Evolutionary conservation across 1,140 invertebrate genomes (phyloP), one percentile per base, ranked within the genome.

Genomic region (Cephus cinctus): DNA sequence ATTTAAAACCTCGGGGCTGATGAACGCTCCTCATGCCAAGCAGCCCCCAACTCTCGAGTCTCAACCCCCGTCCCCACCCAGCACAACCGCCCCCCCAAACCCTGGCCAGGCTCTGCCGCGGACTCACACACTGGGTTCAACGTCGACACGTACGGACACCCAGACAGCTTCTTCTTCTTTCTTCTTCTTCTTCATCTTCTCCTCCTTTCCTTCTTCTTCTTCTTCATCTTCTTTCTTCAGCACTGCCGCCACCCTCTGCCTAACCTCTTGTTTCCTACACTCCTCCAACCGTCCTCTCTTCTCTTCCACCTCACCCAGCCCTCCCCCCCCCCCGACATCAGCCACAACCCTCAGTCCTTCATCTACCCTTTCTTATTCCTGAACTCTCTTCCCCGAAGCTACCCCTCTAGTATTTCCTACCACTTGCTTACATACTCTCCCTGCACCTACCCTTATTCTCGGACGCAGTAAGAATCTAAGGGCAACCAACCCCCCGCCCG

Each of bases 1-100:
- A 76, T 76, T 76, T 76, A 75, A 76, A 76, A 75, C 70, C 69
- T 75, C 71, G 71, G 67, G 74, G 74, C 74, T 75, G 74, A 76
- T 76, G 74, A 76, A 76, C 74, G 71, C 67, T 72, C 71, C 71
- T 75, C 73, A 71, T 73, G 69, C 71, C 71, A 73, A 71, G 67
- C 69, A 69, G 60, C 62, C 62, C 34, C 14, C 15, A 4, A 9
- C 34, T 18, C 34, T 36, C 8, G 8, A 14, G 42, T 19, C 30
- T 46, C 43, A 6, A 15, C 43, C 18, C 15, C 43, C 43, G 30
- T 32, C 58, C 58, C 60, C 57, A 52, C 54, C n/a, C n/a, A n/a
- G n/a, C 39, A 43, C 51, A 54, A 16, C 50, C 52, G 40, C 25
- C 47, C 39, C 45, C 47, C 52, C 52, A 21, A 39, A 31, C 38